These are phyloP conservation scores for Myopa testacea DNA, from an alignment of 2,888 invertebrate species.

Conservation along the genomic window DNA sequence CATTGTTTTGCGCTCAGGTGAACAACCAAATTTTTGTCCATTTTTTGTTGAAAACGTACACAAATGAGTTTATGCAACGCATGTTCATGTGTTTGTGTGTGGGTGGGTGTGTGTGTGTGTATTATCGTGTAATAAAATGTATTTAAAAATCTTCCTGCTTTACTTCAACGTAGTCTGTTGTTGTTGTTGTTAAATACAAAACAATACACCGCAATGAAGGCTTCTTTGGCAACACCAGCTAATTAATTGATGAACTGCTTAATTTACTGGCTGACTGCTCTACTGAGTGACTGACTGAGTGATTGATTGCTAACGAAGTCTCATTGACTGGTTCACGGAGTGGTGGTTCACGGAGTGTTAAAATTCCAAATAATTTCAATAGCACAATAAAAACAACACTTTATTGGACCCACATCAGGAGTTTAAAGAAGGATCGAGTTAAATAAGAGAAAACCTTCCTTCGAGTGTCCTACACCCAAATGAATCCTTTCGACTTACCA, in stretches of 20 bases:
- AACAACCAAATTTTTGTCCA: constrained; percentile 43
- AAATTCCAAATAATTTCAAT: too few species aligned
- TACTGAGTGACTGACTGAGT: neutral
- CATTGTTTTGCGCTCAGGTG: constrained; percentile 48
- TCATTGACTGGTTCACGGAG: too few species aligned
- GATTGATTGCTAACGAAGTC: too few species aligned
- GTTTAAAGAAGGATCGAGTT: too few species aligned
- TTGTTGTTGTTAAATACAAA: neutral
- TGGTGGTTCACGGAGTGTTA: too few species aligned
- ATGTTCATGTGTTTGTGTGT: constrained; percentile 11
- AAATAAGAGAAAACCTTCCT: too few species aligned
- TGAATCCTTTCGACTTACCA: constrained; percentile 58
- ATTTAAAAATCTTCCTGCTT: constrained; percentile 25
- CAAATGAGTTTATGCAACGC: neutral
- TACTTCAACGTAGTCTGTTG: neutral
- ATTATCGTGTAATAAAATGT: neutral
- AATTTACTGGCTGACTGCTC: neutral
- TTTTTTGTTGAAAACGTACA: too few species aligned
- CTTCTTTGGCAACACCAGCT: neutral
- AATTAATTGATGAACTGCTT: neutral
- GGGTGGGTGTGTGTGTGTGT: constrained; percentile 10
- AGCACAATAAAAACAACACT: too few species aligned
- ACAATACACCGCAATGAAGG: neutral
- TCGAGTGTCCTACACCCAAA: too few species aligned
- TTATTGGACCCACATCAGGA: too few species aligned